A percentile compares a stretch with the other conserved stretches of the same genome.
Evolutionary conservation across 2,888 invertebrate species (phyloP).

Genomic region (Rhaphigaster nebulosa): DNA sequence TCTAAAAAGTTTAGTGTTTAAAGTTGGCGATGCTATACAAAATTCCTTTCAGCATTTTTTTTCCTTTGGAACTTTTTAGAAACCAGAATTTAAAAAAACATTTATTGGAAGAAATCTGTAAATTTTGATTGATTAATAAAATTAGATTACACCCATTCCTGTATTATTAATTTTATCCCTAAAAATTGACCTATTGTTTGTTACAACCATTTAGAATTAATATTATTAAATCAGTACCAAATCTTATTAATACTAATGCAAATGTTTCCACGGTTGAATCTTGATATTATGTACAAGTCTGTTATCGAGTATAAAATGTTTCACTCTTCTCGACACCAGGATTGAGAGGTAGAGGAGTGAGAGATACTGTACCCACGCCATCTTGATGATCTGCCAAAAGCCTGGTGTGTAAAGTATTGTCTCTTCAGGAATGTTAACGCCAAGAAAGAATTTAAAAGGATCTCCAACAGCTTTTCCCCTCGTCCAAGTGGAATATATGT

Average conservation of each 20-base stretch:
- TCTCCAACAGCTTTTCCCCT: constrained; percentile 60
- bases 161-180: background rate
- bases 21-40: background rate
- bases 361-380: constrained; percentile 63
- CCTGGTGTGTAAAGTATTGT: constrained; percentile 62
- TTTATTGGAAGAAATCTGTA: background rate
- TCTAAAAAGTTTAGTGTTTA: background rate
- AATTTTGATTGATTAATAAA: background rate
- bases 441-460: constrained; percentile 58
- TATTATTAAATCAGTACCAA: background rate
- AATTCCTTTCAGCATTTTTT: background rate
- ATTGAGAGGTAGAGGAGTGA: constrained; percentile 62
- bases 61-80: background rate
- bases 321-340: constrained; percentile 58
- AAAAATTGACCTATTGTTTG: background rate
- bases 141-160: background rate
- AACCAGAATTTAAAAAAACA: background rate
- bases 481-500: constrained; percentile 61
- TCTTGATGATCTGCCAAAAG: constrained; percentile 63
- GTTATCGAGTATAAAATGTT: constrained; percentile 62
- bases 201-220: background rate
- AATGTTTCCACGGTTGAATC: constrained; percentile 61
- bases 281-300: constrained; percentile 62
- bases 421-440: constrained; percentile 61
- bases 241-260: background rate